Evolutionary conservation across 2,888 invertebrate genomes (phyloP).

Genomic region (Opisthograptis luteolata): DNA sequence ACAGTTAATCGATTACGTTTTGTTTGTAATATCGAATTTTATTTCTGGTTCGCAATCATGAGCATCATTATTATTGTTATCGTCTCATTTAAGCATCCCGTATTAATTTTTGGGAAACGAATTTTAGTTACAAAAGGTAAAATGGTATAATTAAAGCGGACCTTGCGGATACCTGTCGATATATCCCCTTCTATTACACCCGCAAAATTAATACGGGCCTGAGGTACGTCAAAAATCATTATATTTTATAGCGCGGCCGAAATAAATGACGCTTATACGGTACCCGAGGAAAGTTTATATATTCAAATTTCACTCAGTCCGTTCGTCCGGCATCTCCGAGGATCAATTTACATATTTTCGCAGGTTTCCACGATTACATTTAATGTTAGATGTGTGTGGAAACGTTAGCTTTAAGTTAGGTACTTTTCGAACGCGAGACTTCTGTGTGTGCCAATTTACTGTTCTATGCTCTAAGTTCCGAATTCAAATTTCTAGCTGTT

Average conservation of each 20-base stretch:
- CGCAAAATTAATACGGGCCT: slow-evolving; percentile 75
- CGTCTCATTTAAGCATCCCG: not conserved
- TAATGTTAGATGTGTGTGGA: slow-evolving; percentile 63
- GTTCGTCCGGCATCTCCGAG: slow-evolving; percentile 80
- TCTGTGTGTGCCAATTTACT: slow-evolving; percentile 13
- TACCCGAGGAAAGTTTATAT: slow-evolving; percentile 76
- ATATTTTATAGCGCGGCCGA: slow-evolving; percentile 80
- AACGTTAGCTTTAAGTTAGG: slow-evolving; percentile 35
- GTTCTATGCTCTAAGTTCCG: slow-evolving; percentile 4
- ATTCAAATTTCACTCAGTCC: slow-evolving; percentile 81
- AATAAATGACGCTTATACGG: slow-evolving; percentile 82
- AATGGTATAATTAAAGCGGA: slow-evolving; percentile 45
- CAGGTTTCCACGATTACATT: slow-evolving; percentile 78
- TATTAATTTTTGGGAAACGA: slow-evolving; percentile 10
- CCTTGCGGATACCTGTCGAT: slow-evolving; percentile 62
- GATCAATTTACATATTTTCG: slow-evolving; percentile 84
- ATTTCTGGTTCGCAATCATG: no score
- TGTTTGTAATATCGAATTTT: no score
- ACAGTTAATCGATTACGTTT: slow-evolving; percentile 10
- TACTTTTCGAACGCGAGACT: slow-evolving; percentile 11
- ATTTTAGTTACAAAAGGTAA: slow-evolving; percentile 43
- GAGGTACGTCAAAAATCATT: slow-evolving; percentile 82
- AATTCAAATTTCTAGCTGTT: not conserved
- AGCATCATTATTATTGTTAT: not conserved
- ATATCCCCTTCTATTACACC: slow-evolving; percentile 56